Evolutionary conservation across 2,113 vertebrate species (phyloP).

Genomic region (Grammomys surdaster): DNA sequence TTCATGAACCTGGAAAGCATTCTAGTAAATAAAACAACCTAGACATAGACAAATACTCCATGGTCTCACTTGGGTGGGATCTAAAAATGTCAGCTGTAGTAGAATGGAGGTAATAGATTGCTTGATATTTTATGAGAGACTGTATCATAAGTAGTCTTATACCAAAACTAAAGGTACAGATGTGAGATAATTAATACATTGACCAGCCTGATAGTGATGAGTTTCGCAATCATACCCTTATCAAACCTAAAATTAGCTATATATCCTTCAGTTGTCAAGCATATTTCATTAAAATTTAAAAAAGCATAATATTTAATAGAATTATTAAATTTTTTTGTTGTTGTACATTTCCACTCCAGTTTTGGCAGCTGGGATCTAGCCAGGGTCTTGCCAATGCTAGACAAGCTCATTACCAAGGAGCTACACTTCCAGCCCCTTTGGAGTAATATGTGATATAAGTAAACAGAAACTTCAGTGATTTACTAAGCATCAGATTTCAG

Average conservation of each 20-base stretch:
- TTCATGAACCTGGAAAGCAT: neutral
- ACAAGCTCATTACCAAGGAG: neutral
- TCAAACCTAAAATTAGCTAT: neutral
- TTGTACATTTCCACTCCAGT: neutral
- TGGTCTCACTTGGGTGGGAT: neutral
- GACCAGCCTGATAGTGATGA: neutral
- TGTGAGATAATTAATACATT: neutral
- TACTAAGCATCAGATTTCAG: neutral
- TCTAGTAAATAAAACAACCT: neutral
- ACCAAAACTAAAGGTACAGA: neutral
- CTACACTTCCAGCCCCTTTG: neutral
- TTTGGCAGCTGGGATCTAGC: neutral
- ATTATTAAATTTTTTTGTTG: neutral
- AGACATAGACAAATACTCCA: neutral
- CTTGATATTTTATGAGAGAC: neutral
- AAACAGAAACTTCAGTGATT: neutral
- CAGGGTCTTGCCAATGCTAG: neutral
- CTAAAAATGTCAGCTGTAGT: neutral
- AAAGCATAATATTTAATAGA: neutral
- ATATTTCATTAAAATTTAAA: neutral
- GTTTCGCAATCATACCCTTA: neutral
- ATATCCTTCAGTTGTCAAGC: neutral
- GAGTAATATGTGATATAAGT: conserved; percentile 28
- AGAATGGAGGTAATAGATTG: neutral
- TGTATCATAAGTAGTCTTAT: neutral